Conservation (phyloP, 1,140 invertebrate species). For the Sminthurides bifidus region DNA sequence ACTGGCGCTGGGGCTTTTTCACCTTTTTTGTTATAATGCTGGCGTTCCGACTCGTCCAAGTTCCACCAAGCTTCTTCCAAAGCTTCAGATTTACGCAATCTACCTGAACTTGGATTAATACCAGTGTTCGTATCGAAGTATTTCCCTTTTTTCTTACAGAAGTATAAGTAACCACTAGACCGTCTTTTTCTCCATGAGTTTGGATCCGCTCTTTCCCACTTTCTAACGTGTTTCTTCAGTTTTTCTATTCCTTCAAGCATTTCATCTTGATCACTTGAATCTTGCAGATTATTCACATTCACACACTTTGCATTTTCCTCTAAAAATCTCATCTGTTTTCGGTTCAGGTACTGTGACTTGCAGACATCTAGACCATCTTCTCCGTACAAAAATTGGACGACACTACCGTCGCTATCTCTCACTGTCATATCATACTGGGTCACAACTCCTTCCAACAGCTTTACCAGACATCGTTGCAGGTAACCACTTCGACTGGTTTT, state of each 20-base stretch:
- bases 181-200: too few relatives aligned
- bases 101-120: not conserved
- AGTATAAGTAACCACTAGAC: not conserved
- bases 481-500: constrained; percentile 95
- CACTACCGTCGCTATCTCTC: constrained; percentile 79
- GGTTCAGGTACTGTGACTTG: constrained; percentile 71
- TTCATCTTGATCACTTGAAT: not conserved
- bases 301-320: constrained; percentile 59
- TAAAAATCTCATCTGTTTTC: constrained; percentile 68
- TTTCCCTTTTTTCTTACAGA: not conserved
- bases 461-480: constrained; percentile 92
- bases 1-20: constrained; percentile 55
- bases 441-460: constrained; percentile 88
- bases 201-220: not conserved
- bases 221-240: not conserved
- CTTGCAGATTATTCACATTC: constrained; percentile 36
- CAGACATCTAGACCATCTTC: constrained; percentile 92
- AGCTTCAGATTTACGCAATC: not conserved
- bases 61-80: not conserved
- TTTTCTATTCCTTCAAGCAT: not conserved
- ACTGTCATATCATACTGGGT: constrained; percentile 90
- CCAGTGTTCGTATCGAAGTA: not conserved
- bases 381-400: constrained; percentile 96
- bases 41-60: not conserved
- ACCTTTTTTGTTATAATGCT: not conserved